Base-by-base conservation (phyloP, 2,888 invertebrate genomes). In the Standfussiana lucernea region DNA sequence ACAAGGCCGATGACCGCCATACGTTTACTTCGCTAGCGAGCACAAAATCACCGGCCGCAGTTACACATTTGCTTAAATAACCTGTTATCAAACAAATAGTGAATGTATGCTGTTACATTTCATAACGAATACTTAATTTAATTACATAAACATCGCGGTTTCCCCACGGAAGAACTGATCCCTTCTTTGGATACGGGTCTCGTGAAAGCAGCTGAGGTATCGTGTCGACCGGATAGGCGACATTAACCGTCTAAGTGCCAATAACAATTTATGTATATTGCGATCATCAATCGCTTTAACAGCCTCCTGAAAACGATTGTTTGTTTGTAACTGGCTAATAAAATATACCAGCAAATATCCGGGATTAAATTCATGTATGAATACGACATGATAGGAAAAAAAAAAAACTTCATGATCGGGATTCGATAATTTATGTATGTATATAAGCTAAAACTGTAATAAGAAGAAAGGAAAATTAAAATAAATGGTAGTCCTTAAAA, bases 1-100 rank as follows among this genome's bases (percentile, higher is more conserved):
- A 91, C 90, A 92, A 93, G 94, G 94, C 91, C 93, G 90, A 91
- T 92, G 95, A 95, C 95, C 95, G 93, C 88, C 86, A 87, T 88
- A 89, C 85, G 90, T 90, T 91, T 91, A 91, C 89, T 90, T 90
- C 85, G 82, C 74, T 77, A 86, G 86, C 82, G 86, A 89, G 83
- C 86, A 89, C 91, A 87, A 89, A 91, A 92, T 90, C 89, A 91
- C 82, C 90, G 85, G 88, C 89, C 88, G 77, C 84, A 86, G 83
- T 89, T 86, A 85, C 86, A 86, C 79, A 86, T 89, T 85, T 83
- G 72, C 86, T 84, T 72, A 82, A 87, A 87, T 83, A 89, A 89
- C 85, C 83, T 82, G 85, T 85, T 86, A 82, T 81, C 72, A 76
- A 83, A 73, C 53, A 65, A 85, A 85, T 66, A 72, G 62, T 62